These are phyloP conservation scores for Chiridota heheva DNA, from an alignment of 35 echinoderm and acorn worm genomes.

Conservation along the genomic window DNA sequence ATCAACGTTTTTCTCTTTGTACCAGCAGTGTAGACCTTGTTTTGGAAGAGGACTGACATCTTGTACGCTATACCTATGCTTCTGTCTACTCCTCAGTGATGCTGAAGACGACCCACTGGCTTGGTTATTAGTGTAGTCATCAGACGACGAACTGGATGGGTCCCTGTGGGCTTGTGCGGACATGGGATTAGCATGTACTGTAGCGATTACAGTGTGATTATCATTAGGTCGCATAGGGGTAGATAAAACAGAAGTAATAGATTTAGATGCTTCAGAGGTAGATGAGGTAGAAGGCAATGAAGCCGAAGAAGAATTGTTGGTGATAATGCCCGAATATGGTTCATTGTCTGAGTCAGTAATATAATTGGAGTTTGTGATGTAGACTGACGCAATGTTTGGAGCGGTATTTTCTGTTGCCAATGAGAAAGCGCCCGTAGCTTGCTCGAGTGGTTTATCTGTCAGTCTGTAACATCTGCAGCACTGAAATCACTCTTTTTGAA, in stretches of 20 bases:
- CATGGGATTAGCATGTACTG: too few species aligned
- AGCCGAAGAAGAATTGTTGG: too few species aligned
- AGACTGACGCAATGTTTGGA: too few species aligned
- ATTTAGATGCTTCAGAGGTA: too few species aligned
- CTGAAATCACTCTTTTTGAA: slow-evolving; percentile 20
- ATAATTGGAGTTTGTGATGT: too few species aligned
- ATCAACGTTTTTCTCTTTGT: neutral
- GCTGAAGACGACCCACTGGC: neutral
- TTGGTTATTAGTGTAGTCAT: neutral
- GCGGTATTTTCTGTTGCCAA: neutral
- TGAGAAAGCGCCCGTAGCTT: neutral
- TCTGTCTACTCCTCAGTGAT: neutral
- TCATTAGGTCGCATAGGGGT: too few species aligned
- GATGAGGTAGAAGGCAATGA: too few species aligned
- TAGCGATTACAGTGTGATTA: too few species aligned
- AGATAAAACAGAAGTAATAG: too few species aligned
- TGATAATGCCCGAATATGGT: too few species aligned
- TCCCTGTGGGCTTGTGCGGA: neutral
- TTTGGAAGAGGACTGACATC: slow-evolving; percentile 33
- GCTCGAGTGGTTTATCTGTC: neutral
- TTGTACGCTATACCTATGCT: neutral
- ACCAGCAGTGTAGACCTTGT: neutral
- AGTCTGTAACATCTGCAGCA: slow-evolving; percentile 26
- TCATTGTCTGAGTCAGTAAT: too few species aligned
- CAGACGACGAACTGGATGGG: neutral